Conservation (phyloP, 2,888 invertebrate genomes). For the Luffia ferchaultella region DNA sequence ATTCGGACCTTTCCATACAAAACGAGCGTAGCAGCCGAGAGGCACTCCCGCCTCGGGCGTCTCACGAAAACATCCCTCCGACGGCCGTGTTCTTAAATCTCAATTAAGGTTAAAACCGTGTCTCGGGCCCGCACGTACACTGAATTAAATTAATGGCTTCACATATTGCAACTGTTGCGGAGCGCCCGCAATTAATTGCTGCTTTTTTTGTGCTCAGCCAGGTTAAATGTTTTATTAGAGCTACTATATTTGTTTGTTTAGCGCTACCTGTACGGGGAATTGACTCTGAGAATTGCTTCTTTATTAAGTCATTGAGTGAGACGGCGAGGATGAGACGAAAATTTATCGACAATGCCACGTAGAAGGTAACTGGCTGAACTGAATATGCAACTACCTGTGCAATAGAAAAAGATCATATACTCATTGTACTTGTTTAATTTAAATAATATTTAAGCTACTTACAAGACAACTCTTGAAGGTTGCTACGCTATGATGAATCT, state of each 20-base stretch:
- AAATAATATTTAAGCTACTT: too few relatives aligned
- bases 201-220: conserved; percentile 33
- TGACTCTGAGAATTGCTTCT: conserved; percentile 24
- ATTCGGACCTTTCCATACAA: too few relatives aligned
- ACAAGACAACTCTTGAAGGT: too few relatives aligned
- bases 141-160: conserved; percentile 64
- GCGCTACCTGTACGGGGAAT: conserved; percentile 18
- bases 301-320: conserved; percentile 19
- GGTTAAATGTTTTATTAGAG: conserved; percentile 58
- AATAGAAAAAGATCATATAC: too few relatives aligned
- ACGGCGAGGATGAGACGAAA: background rate
- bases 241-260: conserved; percentile 42
- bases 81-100: conserved; percentile 56
- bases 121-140: conserved; percentile 54
- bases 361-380: too few relatives aligned
- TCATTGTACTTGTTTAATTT: too few relatives aligned
- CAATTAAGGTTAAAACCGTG: conserved; percentile 64
- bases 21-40: too few relatives aligned
- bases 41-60: conserved; percentile 20
- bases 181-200: conserved; percentile 49
- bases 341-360: too few relatives aligned
- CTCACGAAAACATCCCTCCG: conserved; percentile 41
- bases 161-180: conserved; percentile 56
- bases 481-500: too few relatives aligned
- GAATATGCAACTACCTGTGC: too few relatives aligned